Base-by-base conservation (phyloP, 2,888 invertebrate species). In the Tenthredo livida region DNA sequence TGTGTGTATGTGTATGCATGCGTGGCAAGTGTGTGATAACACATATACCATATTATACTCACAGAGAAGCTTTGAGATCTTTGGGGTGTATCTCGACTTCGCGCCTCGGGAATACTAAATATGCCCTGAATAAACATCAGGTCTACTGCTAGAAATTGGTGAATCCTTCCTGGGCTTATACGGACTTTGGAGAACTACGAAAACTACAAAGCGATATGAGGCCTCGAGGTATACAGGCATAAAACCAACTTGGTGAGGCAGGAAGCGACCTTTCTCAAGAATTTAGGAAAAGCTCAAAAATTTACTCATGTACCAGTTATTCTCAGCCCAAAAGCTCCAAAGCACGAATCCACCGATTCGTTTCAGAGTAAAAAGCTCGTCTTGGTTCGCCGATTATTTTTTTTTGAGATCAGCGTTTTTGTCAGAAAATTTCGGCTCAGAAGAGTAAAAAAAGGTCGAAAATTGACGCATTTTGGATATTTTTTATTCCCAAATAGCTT, bases 71-170 rank as follows among this genome's bases (percentile, higher is more conserved):
- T 75, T 70, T 75, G 75, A 84, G 84, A 84, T 84, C 73, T 75
- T 75, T 54, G 21, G 58, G 73, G 54, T 72, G 84, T 84, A 50
- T 54, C 40, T 61, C 58, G 80, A 21, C 58, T 72, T 58, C 58
- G 84, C 40, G 84, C 75, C 70, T 43, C 21, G 75, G 65, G 84
- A 84, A 84, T 84, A 78, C 84, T 78, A 84, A 84, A 73, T 67
- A 77, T 77, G 43, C 65, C 54, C 78, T 61, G 77, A 84, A 78
- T 84, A 77, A 84, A 78, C 77, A 77, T 84, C 47, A 40, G 50
- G n/a, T 61, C 80, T 77, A 77, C 54, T 50, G 17, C 77, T 33
- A 77, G 50, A 54, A 77, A 77, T 77, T 77, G 77, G 77, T 40
- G 77, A 77, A 77, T 77, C 77, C 77, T 77, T 77, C 17, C 50